Percentiles rank a stretch among this genome's conserved stretches.
Evolutionary conservation across 2,888 invertebrate genomes (phyloP).

Genomic region (Thumatha senex): DNA sequence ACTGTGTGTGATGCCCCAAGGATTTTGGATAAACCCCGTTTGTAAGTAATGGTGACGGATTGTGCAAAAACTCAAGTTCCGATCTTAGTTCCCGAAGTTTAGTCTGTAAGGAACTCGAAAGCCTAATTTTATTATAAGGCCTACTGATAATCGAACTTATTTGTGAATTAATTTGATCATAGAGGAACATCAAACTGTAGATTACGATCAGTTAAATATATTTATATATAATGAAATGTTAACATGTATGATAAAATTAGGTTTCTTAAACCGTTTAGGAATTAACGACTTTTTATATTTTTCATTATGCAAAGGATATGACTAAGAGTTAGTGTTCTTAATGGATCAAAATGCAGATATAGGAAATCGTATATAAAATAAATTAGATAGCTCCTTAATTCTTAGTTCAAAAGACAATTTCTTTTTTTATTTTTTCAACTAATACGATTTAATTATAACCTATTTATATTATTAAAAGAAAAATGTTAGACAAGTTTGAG

Average conservation of each 20-base stretch:
- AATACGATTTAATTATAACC: conserved; percentile 65
- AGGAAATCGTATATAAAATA: conserved; percentile 63
- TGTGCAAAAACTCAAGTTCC: conserved; percentile 38
- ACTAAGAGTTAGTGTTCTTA: conserved; percentile 64
- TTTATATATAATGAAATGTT: conserved; percentile 75
- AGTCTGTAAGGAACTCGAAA: conserved; percentile 55
- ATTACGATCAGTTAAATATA: conserved; percentile 62
- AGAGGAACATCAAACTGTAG: conserved; percentile 53
- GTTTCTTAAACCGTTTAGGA: conserved; percentile 80
- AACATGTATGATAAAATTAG: conserved; percentile 78
- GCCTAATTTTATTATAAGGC: conserved; percentile 78
- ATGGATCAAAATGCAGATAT: conserved; percentile 58
- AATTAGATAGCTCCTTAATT: conserved; percentile 64
- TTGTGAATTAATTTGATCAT: conserved; percentile 37
- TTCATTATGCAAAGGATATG: conserved; percentile 79
- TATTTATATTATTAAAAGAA: conserved; percentile 72
- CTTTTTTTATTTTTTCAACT: conserved; percentile 57
- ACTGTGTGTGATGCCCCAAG: conserved; percentile 54
- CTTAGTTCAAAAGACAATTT: conserved; percentile 76
- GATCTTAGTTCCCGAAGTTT: conserved; percentile 36
- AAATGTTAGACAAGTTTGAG: conserved; percentile 68
- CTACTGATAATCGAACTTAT: conserved; percentile 75
- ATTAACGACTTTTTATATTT: conserved; percentile 78
- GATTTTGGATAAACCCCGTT: conserved; percentile 41
- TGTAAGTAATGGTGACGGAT: conserved; percentile 37